Evolutionary conservation across 2,113 vertebrate genomes (phyloP).

Genomic region (Carlito syrichta): DNA sequence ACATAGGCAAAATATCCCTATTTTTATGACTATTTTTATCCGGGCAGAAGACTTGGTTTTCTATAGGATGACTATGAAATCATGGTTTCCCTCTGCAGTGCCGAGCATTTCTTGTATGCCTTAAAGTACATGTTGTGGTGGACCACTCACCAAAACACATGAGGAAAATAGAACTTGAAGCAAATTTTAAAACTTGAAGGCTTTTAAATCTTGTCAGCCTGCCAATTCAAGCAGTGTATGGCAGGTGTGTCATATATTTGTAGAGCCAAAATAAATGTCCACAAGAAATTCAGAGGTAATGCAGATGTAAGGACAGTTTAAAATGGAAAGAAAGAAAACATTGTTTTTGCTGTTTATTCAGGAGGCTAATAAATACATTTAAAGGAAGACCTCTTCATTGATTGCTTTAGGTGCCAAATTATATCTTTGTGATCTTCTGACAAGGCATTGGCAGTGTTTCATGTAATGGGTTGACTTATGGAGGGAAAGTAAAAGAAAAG

Average conservation of each 20-base stretch:
- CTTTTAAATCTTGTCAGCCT: constrained; percentile 63
- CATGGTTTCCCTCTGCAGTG: not conserved
- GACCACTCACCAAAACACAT: not conserved
- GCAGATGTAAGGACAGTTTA: constrained; percentile 53
- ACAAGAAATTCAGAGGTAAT: constrained; percentile 57
- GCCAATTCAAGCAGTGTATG: constrained; percentile 64
- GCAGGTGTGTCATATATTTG: constrained; percentile 45
- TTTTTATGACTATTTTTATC: not conserved
- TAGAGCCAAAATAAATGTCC: constrained; percentile 69
- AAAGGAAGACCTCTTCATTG: constrained; percentile 40
- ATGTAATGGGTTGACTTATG: not conserved
- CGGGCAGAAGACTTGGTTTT: constrained; percentile 23
- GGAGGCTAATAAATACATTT: constrained; percentile 41
- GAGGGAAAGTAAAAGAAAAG: not conserved
- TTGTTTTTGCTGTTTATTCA: constrained; percentile 57
- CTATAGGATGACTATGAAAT: not conserved
- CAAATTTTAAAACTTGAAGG: constrained; percentile 57
- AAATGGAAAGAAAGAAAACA: constrained; percentile 58
- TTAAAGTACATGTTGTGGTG: not conserved
- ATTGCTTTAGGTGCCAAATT: not conserved
- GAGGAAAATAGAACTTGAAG: constrained; percentile 45
- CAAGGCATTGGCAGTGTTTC: not conserved
- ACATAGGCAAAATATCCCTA: not conserved
- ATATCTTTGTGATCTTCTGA: constrained; percentile 27
- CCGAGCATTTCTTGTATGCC: not conserved